Evolutionary conservation across 2,797 vertebrate species (phyloP).

Genomic region (Pagetopsis macropterus): DNA sequence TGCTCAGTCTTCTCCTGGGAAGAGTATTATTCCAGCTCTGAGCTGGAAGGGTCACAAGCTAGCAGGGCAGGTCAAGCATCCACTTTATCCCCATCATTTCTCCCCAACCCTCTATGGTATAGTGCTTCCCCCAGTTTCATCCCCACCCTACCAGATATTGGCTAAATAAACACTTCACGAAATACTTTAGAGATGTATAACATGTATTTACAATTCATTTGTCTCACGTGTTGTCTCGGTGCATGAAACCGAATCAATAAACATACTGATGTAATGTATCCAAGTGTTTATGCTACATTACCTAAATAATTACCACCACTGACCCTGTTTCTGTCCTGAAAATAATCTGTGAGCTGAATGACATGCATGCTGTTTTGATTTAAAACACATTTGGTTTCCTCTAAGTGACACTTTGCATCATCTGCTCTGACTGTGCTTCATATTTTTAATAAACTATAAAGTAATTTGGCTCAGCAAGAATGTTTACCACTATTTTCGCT

Average conservation of each 20-base stretch:
- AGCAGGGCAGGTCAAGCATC: constrained; percentile 71
- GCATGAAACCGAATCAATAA: background rate
- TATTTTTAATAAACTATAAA: constrained; percentile 17
- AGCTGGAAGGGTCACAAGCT: constrained; percentile 59
- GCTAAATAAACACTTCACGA: constrained; percentile 43
- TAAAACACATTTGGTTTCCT: constrained; percentile 7
- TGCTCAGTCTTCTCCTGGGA: constrained; percentile 67
- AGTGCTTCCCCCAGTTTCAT: constrained; percentile 51
- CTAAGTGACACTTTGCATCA: constrained; percentile 5
- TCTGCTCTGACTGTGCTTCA: constrained; percentile 1
- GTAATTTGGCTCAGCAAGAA: constrained; percentile 5
- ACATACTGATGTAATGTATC: background rate
- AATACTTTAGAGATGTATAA: constrained; percentile 18
- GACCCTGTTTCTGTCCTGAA: background rate
- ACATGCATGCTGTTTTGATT: constrained; percentile 11
- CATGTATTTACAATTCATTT: constrained; percentile 9
- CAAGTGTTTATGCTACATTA: constrained; percentile 9
- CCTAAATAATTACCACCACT: constrained; percentile 6
- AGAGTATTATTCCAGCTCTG: constrained; percentile 72
- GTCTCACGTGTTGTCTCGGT: background rate
- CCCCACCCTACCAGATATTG: constrained; percentile 44
- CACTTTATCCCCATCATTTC: constrained; percentile 61
- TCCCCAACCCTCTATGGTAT: constrained; percentile 33
- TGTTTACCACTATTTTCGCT: constrained; percentile 10
- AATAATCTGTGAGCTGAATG: background rate